These are phyloP conservation scores for Hypocryptadius cinnamomeus DNA, from an alignment of 2,113 vertebrate genomes.

Conservation along the genomic window DNA sequence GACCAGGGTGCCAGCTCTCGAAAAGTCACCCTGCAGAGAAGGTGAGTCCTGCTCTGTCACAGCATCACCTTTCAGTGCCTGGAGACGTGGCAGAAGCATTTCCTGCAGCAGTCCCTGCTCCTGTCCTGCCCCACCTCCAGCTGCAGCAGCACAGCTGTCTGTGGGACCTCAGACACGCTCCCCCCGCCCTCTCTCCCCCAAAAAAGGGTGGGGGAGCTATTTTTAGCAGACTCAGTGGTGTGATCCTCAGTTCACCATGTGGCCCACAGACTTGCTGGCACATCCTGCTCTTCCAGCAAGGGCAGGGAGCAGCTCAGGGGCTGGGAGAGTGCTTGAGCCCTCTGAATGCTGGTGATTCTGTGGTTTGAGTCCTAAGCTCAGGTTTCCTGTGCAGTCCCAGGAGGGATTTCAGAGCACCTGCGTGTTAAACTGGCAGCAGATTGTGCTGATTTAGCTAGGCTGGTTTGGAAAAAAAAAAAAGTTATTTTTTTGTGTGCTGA, in stretches of 20 bases:
- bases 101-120: not conserved
- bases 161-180: not conserved
- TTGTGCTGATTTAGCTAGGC: not conserved
- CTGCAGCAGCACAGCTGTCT: not conserved
- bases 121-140: not conserved
- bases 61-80: not conserved
- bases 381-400: not conserved
- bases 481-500: not conserved
- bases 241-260: not conserved
- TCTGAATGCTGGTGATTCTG: not conserved
- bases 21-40: not conserved
- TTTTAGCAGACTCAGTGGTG: not conserved
- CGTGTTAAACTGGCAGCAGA: not conserved
- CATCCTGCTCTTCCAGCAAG: not conserved
- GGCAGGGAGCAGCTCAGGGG: not conserved
- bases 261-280: not conserved
- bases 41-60: fast-evolving
- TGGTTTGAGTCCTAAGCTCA: not conserved
- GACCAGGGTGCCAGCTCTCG: not conserved
- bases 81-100: not conserved
- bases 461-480: not conserved
- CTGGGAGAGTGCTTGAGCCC: not conserved
- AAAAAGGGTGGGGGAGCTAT: not conserved
- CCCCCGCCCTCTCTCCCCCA: fast-evolving
- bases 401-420: not conserved